phyloP scores from a whole-genome alignment of 92 coral and sea anemone species.

The Zoanthus sociatus region DNA sequence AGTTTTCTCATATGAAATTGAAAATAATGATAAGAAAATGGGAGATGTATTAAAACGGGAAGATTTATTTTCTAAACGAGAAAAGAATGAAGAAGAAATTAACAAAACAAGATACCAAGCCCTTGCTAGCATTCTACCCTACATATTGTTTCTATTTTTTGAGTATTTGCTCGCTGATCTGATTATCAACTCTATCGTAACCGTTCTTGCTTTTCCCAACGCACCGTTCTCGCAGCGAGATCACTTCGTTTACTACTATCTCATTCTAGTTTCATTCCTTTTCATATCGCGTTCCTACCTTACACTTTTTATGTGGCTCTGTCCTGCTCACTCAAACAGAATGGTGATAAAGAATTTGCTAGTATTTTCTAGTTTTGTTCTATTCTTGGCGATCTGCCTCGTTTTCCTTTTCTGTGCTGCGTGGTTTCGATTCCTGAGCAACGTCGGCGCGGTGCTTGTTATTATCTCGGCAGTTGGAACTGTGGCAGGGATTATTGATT shows the following conservation, averaged over 20 bases:
- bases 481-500: conserved; percentile 17
- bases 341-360: not conserved
- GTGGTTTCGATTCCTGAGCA: conserved; percentile 27
- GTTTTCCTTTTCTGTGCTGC: conserved; percentile 20
- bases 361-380: not conserved
- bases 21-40: not conserved
- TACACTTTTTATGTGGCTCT: conserved; percentile 16
- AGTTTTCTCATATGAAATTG: not conserved
- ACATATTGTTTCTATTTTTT: conserved; percentile 20
- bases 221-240: conserved; percentile 45
- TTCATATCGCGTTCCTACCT: conserved; percentile 19
- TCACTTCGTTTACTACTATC: conserved; percentile 33
- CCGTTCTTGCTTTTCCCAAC: conserved; percentile 27
- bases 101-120: not conserved
- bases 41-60: not conserved
- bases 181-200: conserved; percentile 13
- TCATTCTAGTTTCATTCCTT: not conserved
- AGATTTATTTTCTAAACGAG: not conserved
- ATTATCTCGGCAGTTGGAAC: not conserved
- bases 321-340: not conserved
- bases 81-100: not conserved
- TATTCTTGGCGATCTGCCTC: conserved; percentile 2
- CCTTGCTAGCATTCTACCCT: not conserved
- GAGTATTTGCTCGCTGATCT: conserved; percentile 32
- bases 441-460: not conserved